These are phyloP conservation scores for Staurois parvus DNA, from an alignment of 2,797 vertebrate species.

Conservation along the genomic window DNA sequence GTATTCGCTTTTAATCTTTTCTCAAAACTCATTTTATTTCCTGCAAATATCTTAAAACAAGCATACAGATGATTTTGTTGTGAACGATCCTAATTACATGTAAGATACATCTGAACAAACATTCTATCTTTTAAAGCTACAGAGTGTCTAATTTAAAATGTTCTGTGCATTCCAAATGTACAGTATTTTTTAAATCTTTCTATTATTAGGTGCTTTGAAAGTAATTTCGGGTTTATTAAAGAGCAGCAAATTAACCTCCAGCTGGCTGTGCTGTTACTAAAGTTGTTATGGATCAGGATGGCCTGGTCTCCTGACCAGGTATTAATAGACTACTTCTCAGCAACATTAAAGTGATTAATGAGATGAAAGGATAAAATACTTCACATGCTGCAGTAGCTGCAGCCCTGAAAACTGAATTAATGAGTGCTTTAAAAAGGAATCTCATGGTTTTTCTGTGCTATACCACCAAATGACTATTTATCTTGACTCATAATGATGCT, in stretches of 20 bases:
- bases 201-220: constrained; percentile 57
- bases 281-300: constrained; percentile 68
- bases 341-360: constrained; percentile 74
- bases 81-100: no score
- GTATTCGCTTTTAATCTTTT: no score
- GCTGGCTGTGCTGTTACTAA: constrained; percentile 67
- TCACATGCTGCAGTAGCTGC: constrained; percentile 71
- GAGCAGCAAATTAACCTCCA: constrained; percentile 61
- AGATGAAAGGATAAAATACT: constrained; percentile 75
- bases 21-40: no score
- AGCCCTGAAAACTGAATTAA: constrained; percentile 74
- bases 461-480: constrained; percentile 67
- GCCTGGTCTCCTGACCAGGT: constrained; percentile 67
- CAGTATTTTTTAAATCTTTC: constrained; percentile 55
- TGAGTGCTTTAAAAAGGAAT: constrained; percentile 61
- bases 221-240: constrained; percentile 65
- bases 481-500: constrained; percentile 67
- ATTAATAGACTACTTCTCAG: constrained; percentile 74
- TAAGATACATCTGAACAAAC: no score
- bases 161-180: constrained; percentile 2
- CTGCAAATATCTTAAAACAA: no score
- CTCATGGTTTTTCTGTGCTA: constrained; percentile 58
- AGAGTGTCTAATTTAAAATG: neutral
- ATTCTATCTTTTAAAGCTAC: neutral
- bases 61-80: no score